phyloP scores from a whole-genome alignment of 2,113 vertebrate genomes.

The Notarius lentiginosus region DNA sequence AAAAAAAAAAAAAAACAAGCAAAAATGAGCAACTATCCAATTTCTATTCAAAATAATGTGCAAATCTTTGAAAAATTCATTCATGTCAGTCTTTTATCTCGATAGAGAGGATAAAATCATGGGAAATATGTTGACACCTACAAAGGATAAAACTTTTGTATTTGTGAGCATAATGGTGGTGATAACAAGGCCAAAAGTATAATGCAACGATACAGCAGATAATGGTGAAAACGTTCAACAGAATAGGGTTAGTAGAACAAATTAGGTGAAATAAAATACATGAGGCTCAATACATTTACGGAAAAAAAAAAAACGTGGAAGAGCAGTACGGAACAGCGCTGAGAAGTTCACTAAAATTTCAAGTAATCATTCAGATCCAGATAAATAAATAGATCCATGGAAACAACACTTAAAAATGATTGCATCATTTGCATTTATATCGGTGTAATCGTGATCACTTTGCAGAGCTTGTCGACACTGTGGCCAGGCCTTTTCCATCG shows the following conservation, averaged over 20 bases:
- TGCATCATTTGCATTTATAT: slow-evolving; percentile 65
- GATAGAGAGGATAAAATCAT: not conserved
- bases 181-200: not conserved
- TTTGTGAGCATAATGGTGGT: not conserved
- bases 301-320: slow-evolving; percentile 41
- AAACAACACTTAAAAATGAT: slow-evolving; percentile 67
- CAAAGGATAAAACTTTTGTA: not conserved
- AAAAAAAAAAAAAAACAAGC: not conserved
- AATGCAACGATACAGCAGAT: slow-evolving; percentile 17
- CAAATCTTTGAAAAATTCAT: not conserved
- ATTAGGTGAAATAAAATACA: slow-evolving; percentile 55
- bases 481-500: slow-evolving; percentile 55
- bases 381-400: slow-evolving; percentile 77
- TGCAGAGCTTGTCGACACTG: slow-evolving; percentile 56
- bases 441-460: slow-evolving; percentile 64
- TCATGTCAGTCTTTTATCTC: not conserved
- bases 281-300: slow-evolving; percentile 59
- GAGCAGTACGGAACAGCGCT: slow-evolving; percentile 67
- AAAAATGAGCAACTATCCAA: not conserved
- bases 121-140: not conserved
- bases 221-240: slow-evolving; percentile 10
- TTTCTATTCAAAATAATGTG: not conserved
- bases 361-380: slow-evolving; percentile 77
- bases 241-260: slow-evolving; percentile 39
- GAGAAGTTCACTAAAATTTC: slow-evolving; percentile 65